These are phyloP conservation scores for Apteryx mantelli DNA, from an alignment of 2,113 vertebrate genomes.

Conservation along the genomic window DNA sequence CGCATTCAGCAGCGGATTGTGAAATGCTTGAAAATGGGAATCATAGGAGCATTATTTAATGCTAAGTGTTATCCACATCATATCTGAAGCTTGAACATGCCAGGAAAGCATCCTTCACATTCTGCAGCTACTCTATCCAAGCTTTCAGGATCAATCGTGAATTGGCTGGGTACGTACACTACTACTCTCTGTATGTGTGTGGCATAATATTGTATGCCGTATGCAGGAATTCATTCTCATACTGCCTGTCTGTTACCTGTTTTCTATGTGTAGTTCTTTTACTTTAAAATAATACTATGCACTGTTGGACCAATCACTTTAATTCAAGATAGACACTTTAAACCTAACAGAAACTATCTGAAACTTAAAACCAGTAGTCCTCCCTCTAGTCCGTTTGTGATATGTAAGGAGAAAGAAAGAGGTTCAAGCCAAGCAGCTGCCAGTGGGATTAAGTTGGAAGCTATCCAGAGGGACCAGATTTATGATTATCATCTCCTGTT, in stretches of 20 bases:
- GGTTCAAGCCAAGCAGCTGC: slow-evolving; percentile 57
- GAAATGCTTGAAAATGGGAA: slow-evolving; percentile 55
- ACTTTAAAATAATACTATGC: not conserved
- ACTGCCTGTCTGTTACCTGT: slow-evolving; percentile 13
- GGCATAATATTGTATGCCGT: not conserved
- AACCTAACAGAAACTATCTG: slow-evolving; percentile 25
- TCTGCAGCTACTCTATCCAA: not conserved
- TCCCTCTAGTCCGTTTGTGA: slow-evolving; percentile 2
- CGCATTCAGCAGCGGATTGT: slow-evolving; percentile 61
- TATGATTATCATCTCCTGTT: slow-evolving; percentile 39
- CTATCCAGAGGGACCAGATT: slow-evolving; percentile 41
- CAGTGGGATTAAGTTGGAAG: slow-evolving; percentile 44
- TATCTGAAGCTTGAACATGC: slow-evolving; percentile 45
- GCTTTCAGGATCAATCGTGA: slow-evolving; percentile 42
- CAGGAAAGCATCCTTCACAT: slow-evolving; percentile 55
- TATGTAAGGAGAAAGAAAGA: not conserved
- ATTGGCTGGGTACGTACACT: slow-evolving; percentile 23
- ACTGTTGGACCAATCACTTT: not conserved
- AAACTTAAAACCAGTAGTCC: slow-evolving; percentile 1
- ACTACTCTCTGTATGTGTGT: not conserved
- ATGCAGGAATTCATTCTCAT: not conserved
- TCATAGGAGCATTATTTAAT: slow-evolving; percentile 32
- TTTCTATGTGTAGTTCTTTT: not conserved
- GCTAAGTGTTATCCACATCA: slow-evolving; percentile 47
- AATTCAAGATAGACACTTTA: not conserved